phyloP scores from a whole-genome alignment of 2,888 invertebrate species.

The Pristionchus maxplancki region DNA sequence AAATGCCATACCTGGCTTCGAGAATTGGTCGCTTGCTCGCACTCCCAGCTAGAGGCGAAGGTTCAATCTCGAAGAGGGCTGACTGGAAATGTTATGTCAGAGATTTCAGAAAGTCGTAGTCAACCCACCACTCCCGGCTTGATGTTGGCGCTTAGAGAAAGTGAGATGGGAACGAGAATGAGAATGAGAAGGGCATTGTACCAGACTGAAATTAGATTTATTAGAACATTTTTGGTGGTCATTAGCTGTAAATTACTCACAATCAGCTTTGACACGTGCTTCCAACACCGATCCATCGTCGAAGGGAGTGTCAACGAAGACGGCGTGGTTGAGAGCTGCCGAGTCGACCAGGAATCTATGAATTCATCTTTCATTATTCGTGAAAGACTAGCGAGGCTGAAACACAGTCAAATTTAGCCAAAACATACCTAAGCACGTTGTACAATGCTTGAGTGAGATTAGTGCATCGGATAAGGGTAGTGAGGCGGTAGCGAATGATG shows the following conservation, averaged over 20 bases:
- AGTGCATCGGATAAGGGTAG: background rate
- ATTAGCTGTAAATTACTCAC: background rate
- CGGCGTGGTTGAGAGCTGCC: background rate
- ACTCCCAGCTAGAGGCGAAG: background rate
- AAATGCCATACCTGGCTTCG: slow-evolving; percentile 9
- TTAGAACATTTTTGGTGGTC: background rate
- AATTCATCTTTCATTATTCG: background rate
- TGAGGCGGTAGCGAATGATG: background rate
- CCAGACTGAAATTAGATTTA: slow-evolving; percentile 32
- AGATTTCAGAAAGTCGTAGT: background rate
- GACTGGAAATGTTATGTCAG: background rate
- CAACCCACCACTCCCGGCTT: background rate
- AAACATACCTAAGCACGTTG: slow-evolving; percentile 25
- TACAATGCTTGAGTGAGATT: slow-evolving; percentile 32
- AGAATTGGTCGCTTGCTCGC: background rate
- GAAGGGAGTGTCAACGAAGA: background rate
- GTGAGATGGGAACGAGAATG: background rate
- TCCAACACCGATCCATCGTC: background rate
- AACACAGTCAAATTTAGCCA: background rate
- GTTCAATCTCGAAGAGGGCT: slow-evolving; percentile 26
- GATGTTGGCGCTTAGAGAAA: background rate
- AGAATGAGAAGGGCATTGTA: slow-evolving; percentile 44
- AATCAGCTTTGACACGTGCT: slow-evolving; percentile 47
- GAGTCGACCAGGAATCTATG: slow-evolving; percentile 7
- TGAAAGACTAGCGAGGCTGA: background rate